These are phyloP conservation scores for Typhlichthys subterraneus DNA, from an alignment of 2,797 vertebrate genomes.

Conservation along the genomic window DNA sequence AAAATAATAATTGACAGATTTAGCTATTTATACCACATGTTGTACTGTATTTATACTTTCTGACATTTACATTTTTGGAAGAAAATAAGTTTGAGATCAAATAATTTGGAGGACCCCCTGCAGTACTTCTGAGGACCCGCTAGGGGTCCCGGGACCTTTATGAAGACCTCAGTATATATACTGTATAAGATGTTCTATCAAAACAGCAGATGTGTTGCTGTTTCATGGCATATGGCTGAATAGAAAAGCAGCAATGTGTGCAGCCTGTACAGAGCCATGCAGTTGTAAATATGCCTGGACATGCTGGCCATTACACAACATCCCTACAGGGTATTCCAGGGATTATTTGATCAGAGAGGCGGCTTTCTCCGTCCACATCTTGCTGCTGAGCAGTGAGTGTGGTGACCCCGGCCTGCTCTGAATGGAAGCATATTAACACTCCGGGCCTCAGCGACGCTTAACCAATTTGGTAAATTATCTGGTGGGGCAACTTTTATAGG, in stretches of 20 bases:
- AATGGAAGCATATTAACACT: conserved; percentile 82
- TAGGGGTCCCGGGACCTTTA: background rate
- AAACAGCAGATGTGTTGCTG: too few species aligned
- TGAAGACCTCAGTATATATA: too few species aligned
- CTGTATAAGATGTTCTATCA: too few species aligned
- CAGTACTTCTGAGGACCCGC: too few species aligned
- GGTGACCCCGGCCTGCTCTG: conserved; percentile 71
- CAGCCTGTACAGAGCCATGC: conserved; percentile 51
- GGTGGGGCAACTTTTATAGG: conserved; percentile 76
- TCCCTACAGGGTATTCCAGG: conserved; percentile 63
- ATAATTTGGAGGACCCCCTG: too few species aligned
- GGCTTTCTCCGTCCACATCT: conserved; percentile 61
- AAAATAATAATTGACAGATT: background rate
- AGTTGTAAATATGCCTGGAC: conserved; percentile 57
- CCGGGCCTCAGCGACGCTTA: conserved; percentile 78
- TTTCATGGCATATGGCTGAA: too few species aligned
- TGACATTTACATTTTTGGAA: too few species aligned
- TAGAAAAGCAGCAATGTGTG: conserved; percentile 8
- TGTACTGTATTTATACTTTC: too few species aligned
- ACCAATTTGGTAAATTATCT: conserved; percentile 83
- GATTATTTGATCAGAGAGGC: conserved; percentile 57
- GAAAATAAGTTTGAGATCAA: too few species aligned
- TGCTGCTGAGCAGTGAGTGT: conserved; percentile 63
- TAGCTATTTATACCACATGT: background rate
- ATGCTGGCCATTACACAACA: conserved; percentile 62